Evolutionary conservation across 2,113 vertebrate genomes (phyloP).

Genomic region (Eurystomus gularis): DNA sequence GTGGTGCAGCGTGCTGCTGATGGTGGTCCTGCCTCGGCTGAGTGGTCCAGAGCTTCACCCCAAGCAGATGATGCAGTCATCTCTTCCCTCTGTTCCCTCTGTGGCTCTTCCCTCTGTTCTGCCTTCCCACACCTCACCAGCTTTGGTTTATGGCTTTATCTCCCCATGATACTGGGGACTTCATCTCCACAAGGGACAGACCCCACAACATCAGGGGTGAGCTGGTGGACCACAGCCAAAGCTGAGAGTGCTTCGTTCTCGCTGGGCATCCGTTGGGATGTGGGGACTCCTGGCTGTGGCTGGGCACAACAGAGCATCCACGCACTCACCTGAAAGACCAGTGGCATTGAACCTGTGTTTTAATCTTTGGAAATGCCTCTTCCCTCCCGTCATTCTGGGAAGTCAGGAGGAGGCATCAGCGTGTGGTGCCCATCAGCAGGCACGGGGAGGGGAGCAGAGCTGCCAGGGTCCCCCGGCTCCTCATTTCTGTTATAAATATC

Average conservation of each 20-base stretch:
- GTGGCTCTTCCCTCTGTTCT: too few species aligned
- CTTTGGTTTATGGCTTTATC: background rate
- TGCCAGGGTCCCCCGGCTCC: background rate
- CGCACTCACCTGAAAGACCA: background rate
- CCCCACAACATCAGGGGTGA: background rate
- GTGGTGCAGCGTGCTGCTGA: fast-evolving
- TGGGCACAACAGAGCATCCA: background rate
- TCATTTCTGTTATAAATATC: background rate
- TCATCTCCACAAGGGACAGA: background rate
- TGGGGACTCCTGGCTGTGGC: background rate
- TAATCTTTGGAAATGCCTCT: background rate
- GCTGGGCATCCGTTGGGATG: fast-evolving
- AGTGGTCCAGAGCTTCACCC: background rate
- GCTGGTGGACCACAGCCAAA: background rate
- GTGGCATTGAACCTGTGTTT: background rate
- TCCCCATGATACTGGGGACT: background rate
- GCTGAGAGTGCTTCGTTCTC: fast-evolving
- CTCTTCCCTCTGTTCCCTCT: too few species aligned
- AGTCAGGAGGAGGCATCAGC: fast-evolving
- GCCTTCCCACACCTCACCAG: background rate
- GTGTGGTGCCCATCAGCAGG: background rate
- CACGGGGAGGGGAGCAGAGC: background rate
- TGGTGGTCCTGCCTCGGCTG: background rate
- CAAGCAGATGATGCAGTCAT: background rate
- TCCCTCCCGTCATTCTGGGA: background rate